Evolutionary conservation across 1,140 invertebrate species (phyloP).

Genomic region (Leucophenga varia): DNA sequence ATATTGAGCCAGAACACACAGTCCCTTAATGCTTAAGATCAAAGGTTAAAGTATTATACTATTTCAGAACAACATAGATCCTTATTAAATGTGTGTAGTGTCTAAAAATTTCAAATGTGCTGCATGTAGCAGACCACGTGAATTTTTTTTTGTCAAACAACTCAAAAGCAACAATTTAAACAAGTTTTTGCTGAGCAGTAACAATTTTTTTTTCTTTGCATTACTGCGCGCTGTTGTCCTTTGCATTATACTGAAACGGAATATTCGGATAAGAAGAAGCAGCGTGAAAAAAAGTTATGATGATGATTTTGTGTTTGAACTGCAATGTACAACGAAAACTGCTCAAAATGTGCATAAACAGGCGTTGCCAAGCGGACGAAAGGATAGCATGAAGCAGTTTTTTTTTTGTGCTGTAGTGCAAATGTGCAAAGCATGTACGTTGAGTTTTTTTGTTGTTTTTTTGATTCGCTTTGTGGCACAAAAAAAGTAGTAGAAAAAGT

Average conservation of each 20-base stretch:
- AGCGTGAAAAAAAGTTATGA: too few species aligned
- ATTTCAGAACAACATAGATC: too few species aligned
- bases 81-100: too few species aligned
- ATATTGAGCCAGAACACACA: too few species aligned
- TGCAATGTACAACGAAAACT: too few species aligned
- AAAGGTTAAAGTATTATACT: too few species aligned
- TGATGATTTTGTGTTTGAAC: constrained; percentile 27
- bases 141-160: constrained; percentile 8
- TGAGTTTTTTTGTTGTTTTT: neutral
- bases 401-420: constrained; percentile 7
- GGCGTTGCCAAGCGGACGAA: neutral
- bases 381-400: constrained; percentile 1
- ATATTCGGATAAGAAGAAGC: too few species aligned
- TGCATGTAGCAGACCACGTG: too few species aligned
- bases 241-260: constrained; percentile 28
- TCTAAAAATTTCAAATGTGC: too few species aligned
- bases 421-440: neutral
- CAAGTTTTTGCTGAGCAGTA: constrained; percentile 1
- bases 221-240: constrained; percentile 16
- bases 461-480: constrained; percentile 2
- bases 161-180: constrained; percentile 1
- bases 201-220: constrained; percentile 1
- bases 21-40: too few species aligned
- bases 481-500: constrained; percentile 17
- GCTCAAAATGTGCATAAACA: too few species aligned